phyloP scores from a whole-genome alignment of 2,113 vertebrate genomes.

The Coryphaenoides rupestris region DNA sequence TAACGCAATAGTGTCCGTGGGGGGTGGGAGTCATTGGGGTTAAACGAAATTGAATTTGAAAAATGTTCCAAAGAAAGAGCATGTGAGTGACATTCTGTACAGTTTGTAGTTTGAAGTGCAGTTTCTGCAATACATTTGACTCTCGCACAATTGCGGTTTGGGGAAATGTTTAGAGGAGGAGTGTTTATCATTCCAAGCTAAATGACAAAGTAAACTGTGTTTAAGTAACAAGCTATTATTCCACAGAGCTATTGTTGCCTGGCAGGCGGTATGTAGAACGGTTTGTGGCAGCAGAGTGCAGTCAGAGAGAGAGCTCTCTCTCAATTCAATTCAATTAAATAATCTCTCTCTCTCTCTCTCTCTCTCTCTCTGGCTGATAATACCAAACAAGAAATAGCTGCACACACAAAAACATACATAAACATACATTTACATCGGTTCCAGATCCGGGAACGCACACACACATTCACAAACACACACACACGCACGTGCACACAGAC shows the following conservation, averaged over 20 bases:
- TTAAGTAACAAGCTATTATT: constrained; percentile 32
- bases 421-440: no score
- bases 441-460: constrained; percentile 14
- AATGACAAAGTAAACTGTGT: constrained; percentile 45
- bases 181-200: constrained; percentile 21
- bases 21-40: no score
- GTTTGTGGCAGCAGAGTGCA: constrained; percentile 30
- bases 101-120: no score
- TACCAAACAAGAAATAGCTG: constrained; percentile 33
- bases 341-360: constrained; percentile 33
- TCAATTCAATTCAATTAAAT: constrained; percentile 47
- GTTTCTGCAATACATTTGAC: background rate
- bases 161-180: constrained; percentile 14
- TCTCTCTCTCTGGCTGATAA: constrained; percentile 28
- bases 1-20: no score
- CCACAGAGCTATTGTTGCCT: constrained; percentile 14
- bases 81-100: no score
- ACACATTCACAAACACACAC: constrained; percentile 14
- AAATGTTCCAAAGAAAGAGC: no score
- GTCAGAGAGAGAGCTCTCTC: no score
- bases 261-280: constrained; percentile 19
- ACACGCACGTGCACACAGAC: background rate
- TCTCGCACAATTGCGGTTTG: constrained; percentile 15
- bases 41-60: no score
- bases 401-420: constrained; percentile 31